Evolutionary conservation across 2,113 vertebrate genomes (phyloP), one percentile per base, ranked within the genome.

Genomic region (Ardeotis arabs): DNA sequence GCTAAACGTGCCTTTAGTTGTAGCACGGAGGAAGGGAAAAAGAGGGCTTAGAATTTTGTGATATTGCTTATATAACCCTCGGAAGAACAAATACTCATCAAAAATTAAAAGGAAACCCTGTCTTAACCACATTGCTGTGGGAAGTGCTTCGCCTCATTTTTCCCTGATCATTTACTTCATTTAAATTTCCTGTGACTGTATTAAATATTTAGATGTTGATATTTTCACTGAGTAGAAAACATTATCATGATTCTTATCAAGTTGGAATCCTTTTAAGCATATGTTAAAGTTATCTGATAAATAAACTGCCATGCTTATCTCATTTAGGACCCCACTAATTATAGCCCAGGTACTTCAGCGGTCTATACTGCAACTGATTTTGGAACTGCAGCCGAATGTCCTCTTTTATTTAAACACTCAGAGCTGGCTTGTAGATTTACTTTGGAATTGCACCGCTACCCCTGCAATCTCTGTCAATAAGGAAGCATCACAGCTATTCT

Each of bases 181-280:
- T 95, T 95, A 89, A 79, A 87, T 94, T 94, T 90, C 84, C 67
- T 62, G 81, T 10, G 81, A 90, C 50, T 70, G 20, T 91, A 95
- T 97, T 91, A 97, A 96, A 96, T 95, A 97, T 96, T 96, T 96
- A 95, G 89, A 83, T 92, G 95, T 95, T 97, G 89, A 84, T 95
- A 91, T 95, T 96, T 97, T 94, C 70, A 76, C 76, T 11, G 23
- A 89, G 84, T 89, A 76, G 74, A 89, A 96, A 97, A 95, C 70
- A 95, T 81, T 73, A 95, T 56, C 74, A 44, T 70, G 87, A 53
- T 93, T 95, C 93, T 89, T 80, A 92, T 77, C 81, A 73, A 89
- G 86, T n/a, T 82, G 52, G 74, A 95, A 87, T 89, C 50, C 74
- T 95, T 93, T 66, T 76, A 92, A 89, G 69, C 74, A 50, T 82